These are phyloP conservation scores for Diadumene lineata DNA, from an alignment of 92 coral and sea anemone species.

Conservation along the genomic window DNA sequence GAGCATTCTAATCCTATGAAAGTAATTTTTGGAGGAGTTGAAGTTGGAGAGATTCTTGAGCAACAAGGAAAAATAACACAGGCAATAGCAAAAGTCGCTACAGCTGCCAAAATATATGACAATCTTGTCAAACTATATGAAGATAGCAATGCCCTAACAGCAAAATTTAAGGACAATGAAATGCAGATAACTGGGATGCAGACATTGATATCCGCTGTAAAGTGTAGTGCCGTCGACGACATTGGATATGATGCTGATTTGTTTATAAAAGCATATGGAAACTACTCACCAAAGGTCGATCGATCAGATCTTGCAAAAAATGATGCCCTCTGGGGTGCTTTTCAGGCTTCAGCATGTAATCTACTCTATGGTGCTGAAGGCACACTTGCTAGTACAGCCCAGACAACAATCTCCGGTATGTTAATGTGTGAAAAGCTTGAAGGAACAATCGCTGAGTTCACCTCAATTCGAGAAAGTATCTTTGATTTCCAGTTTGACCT, in stretches of 20 bases:
- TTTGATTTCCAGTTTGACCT: conserved; percentile 69
- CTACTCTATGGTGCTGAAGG: conserved; percentile 47
- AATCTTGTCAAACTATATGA: neutral
- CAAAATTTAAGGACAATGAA: neutral
- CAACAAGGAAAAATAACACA: conserved; percentile 37
- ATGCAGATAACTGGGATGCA: neutral
- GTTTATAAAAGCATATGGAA: conserved; percentile 44
- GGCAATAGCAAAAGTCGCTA: conserved; percentile 24
- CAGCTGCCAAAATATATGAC: conserved; percentile 11
- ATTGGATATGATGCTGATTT: conserved; percentile 28
- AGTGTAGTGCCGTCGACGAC: conserved; percentile 10
- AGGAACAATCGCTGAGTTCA: conserved; percentile 60
- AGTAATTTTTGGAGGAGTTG: conserved; percentile 40
- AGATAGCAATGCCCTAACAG: neutral
- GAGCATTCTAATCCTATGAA: conserved; percentile 40
- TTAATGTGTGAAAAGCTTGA: conserved; percentile 53
- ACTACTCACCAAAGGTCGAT: conserved; percentile 52
- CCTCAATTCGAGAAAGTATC: conserved; percentile 51
- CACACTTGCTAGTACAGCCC: conserved; percentile 17
- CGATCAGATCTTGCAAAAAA: conserved; percentile 40
- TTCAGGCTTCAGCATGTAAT: conserved; percentile 38
- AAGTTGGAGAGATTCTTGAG: conserved; percentile 25
- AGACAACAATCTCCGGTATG: conserved; percentile 23
- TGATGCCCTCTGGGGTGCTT: conserved; percentile 53
- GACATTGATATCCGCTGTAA: neutral